Evolutionary conservation across 2,888 invertebrate species (phyloP).

Genomic region (Tinea pellionella): DNA sequence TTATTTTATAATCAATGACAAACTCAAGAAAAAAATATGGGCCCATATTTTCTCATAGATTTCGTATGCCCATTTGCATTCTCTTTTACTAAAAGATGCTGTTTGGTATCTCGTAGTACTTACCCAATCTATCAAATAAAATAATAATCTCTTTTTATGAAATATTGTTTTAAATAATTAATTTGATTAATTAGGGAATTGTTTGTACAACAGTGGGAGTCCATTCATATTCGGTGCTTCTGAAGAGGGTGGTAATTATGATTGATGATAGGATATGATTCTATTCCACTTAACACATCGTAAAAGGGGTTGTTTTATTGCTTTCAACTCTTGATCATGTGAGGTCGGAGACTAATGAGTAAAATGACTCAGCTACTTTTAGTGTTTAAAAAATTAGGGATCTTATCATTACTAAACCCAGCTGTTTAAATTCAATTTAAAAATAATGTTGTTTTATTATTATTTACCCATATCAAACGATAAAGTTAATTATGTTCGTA

Average conservation of each 20-base stretch:
- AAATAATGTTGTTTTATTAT: constrained; percentile 29
- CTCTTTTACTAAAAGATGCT: too few relatives aligned
- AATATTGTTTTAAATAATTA: constrained; percentile 6
- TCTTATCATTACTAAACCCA: constrained; percentile 4
- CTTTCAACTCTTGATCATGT: constrained; percentile 45
- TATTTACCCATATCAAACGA: not conserved
- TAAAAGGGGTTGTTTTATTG: constrained; percentile 64
- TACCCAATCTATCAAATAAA: too few relatives aligned
- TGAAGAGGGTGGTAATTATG: constrained; percentile 52
- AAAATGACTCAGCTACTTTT: constrained; percentile 47
- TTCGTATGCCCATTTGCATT: too few relatives aligned
- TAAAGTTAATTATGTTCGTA: not conserved
- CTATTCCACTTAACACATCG: constrained; percentile 64
- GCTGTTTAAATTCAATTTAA: constrained; percentile 11
- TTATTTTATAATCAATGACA: too few relatives aligned
- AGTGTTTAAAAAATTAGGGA: constrained; percentile 21
- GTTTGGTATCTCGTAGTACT: too few relatives aligned
- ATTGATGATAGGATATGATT: constrained; percentile 65
- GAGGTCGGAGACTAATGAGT: constrained; percentile 63
- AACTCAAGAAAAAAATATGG: too few relatives aligned
- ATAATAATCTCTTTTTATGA: not conserved
- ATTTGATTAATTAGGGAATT: constrained; percentile 18
- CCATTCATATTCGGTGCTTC: constrained; percentile 22
- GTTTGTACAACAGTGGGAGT: constrained; percentile 20
- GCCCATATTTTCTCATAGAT: too few relatives aligned